Evolutionary conservation across 2,888 invertebrate genomes (phyloP).

Genomic region (Chloroclystis v-ata): DNA sequence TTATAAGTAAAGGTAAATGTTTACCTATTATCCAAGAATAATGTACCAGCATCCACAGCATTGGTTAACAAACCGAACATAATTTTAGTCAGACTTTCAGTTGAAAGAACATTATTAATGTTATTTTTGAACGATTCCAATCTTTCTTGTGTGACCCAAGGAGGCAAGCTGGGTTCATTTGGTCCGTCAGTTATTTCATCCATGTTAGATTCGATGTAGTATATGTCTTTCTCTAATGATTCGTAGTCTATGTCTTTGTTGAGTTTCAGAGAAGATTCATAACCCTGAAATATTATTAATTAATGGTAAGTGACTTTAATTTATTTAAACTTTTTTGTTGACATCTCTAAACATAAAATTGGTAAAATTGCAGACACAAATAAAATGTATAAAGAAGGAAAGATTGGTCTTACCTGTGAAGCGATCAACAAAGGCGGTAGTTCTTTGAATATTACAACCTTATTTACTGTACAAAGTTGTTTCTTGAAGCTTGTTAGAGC

Average conservation of each 20-base stretch:
- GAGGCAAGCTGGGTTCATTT: constrained; percentile 43
- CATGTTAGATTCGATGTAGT: constrained; percentile 40
- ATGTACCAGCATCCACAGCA: constrained; percentile 59
- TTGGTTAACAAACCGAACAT: constrained; percentile 59
- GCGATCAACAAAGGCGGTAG: constrained; percentile 57
- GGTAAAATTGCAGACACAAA: no score
- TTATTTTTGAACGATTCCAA: constrained; percentile 38
- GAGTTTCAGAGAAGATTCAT: constrained; percentile 43
- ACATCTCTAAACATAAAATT: no score
- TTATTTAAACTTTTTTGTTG: no score
- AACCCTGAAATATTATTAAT: constrained; percentile 55
- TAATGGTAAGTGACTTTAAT: no score
- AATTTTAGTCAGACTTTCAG: constrained; percentile 54
- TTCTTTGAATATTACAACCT: constrained; percentile 44
- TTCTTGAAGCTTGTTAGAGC: constrained; percentile 43
- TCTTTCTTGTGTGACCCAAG: constrained; percentile 58
- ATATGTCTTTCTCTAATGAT: constrained; percentile 41
- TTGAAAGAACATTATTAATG: constrained; percentile 46
- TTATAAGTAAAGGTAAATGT: no score
- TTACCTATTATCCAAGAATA: constrained; percentile 65
- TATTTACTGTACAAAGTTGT: constrained; percentile 44
- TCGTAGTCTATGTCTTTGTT: constrained; percentile 51
- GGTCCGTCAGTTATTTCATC: constrained; percentile 43
- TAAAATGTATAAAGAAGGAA: no score
- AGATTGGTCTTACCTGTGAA: constrained; percentile 63